Base-by-base conservation (phyloP, 2,888 invertebrate species). In the Pegoplata infirma region DNA sequence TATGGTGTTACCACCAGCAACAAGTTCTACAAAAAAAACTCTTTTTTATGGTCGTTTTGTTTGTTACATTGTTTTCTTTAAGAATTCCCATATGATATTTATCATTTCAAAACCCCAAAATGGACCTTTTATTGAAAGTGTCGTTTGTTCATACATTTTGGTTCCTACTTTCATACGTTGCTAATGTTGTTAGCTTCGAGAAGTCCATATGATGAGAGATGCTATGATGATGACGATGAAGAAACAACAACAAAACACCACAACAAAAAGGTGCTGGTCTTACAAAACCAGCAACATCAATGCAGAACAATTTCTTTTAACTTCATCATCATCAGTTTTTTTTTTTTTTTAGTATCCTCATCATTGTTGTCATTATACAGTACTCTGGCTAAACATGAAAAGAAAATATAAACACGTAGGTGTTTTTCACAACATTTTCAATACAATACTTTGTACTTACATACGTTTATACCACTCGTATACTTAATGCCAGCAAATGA, bases 31-130 rank as follows among this genome's bases (percentile, higher is more conserved):
- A n/a, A n/a, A n/a, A n/a, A n/a, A n/a, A 23, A 46, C 67, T 71
- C 63, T 75, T 74, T 74, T 63, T 53, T 56, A 49, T 67, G 63
- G 46, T n/a, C 28, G 51, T 56, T 67, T 53, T 63, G 1, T 63
- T 46, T n/a, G 49, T 67, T 55, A 67, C 63, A 63, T 75, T 71
- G 55, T 56, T 75, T 75, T 49, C 49, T 63, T 75, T 44, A 67
- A 75, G 75, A 75, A 79, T 79, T 79, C 79, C 75, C 75, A 79
- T 71, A 75, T 68, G 79, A 79, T 79, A 79, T 79, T 79, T 79
- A 79, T 79, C 79, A 79, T 79, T 75, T 67, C 49, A 28, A 71
- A 79, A 66, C 69, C 74, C 69, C 68, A 66, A 79, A 79, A 79
- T 71, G 74, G 66, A 71, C 69, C 74, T 74, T 61, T 78, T 72